These are phyloP conservation scores for Tryphoninae sp. DNA, from an alignment of 2,888 invertebrate species.

Conservation along the genomic window DNA sequence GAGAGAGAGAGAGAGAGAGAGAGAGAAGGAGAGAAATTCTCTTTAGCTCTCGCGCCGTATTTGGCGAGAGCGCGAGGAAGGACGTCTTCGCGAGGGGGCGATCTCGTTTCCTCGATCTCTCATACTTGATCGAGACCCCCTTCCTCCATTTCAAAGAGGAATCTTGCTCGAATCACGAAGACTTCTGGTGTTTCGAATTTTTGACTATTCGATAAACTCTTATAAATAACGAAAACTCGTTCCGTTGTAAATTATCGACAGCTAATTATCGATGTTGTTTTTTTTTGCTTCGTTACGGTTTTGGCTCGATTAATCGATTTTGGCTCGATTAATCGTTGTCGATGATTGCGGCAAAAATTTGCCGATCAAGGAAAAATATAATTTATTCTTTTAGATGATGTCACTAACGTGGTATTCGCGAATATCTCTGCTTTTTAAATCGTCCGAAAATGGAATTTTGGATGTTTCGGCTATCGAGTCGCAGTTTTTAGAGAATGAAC, in stretches of 20 bases:
- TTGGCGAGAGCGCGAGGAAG: conserved; percentile 60
- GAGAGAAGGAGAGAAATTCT: conserved; percentile 35
- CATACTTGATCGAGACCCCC: conserved; percentile 29
- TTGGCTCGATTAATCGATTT: neutral
- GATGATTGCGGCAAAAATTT: no score
- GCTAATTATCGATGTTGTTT: neutral
- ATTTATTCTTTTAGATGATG: conserved; percentile 39
- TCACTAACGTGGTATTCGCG: conserved; percentile 48
- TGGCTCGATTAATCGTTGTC: neutral
- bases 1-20: conserved; percentile 29
- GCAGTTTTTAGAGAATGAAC: neutral
- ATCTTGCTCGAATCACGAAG: neutral
- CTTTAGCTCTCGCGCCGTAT: conserved; percentile 60
- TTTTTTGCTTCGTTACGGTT: conserved; percentile 9
- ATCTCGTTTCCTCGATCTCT: conserved; percentile 60
- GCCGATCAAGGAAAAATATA: neutral
- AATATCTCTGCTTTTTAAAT: conserved; percentile 22
- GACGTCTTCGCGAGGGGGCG: conserved; percentile 58
- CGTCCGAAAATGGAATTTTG: conserved; percentile 44
- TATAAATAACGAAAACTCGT: no score
- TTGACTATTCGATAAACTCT: no score
- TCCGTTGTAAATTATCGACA: no score
- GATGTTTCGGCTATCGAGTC: conserved; percentile 13
- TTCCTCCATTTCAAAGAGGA: neutral
- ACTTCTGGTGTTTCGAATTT: no score